phyloP scores from a whole-genome alignment of 2,888 invertebrate genomes.

The Ernsta delagoae region DNA sequence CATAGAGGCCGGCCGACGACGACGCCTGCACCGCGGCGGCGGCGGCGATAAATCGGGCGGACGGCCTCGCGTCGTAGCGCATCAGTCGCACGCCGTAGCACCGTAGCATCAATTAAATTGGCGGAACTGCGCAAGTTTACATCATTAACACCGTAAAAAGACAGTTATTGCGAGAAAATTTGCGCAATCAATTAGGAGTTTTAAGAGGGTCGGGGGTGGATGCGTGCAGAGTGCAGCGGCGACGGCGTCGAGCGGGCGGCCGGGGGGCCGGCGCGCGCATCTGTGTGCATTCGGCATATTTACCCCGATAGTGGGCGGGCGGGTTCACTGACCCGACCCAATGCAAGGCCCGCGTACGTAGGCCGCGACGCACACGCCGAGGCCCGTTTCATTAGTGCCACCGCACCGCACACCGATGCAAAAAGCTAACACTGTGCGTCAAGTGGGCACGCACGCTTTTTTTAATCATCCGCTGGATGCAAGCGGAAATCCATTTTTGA shows the following conservation, averaged over 20 bases:
- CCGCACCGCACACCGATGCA: conserved; percentile 70
- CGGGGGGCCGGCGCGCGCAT: conserved; percentile 75
- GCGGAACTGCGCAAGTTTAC: conserved; percentile 79
- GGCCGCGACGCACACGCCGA: conserved; percentile 74
- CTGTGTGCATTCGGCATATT: conserved; percentile 85
- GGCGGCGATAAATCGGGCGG: conserved; percentile 55
- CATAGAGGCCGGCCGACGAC: conserved; percentile 58
- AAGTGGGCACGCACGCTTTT: conserved; percentile 74
- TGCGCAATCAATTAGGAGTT: conserved; percentile 85
- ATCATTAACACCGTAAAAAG: conserved; percentile 83
- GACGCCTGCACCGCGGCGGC: too few relatives aligned
- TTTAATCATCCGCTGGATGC: conserved; percentile 49
- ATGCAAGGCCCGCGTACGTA: conserved; percentile 81
- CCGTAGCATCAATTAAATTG: conserved; percentile 73
- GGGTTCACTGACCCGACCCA: conserved; percentile 83
- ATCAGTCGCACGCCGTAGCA: conserved; percentile 47
- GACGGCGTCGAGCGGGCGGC: conserved; percentile 55
- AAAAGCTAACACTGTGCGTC: conserved; percentile 77
- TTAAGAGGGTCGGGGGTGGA: conserved; percentile 70
- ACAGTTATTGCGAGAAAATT: conserved; percentile 84
- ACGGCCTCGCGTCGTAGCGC: conserved; percentile 35
- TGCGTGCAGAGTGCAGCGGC: conserved; percentile 77
- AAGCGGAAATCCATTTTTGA: conserved; percentile 48
- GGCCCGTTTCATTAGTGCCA: conserved; percentile 76
- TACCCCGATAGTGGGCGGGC: conserved; percentile 83